A percentile compares a stretch with the other conserved stretches of the same genome.
Conservation (phyloP, 2,797 vertebrate species). For the Peromyscus attwateri region DNA sequence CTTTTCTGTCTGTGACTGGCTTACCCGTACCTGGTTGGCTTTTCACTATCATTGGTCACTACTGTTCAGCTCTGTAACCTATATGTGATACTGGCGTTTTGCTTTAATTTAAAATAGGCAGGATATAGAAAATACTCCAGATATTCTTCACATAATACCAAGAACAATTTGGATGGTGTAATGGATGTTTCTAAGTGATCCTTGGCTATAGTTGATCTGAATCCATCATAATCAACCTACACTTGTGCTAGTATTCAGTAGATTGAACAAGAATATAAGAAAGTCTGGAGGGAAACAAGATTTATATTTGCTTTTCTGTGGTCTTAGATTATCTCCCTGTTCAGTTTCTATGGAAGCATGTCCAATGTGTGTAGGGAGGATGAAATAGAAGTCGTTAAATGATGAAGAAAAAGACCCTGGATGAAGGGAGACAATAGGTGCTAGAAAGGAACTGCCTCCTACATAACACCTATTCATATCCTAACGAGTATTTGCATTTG, state of each 20-base stretch:
- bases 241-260: neutral
- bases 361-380: neutral
- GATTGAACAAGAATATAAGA: neutral
- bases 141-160: neutral
- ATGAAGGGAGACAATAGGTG: neutral
- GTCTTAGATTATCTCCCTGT: neutral
- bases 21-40: neutral
- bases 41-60: neutral
- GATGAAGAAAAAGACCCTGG: neutral
- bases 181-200: neutral
- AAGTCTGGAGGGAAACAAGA: neutral
- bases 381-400: neutral
- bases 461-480: neutral
- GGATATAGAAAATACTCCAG: neutral
- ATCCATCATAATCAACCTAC: neutral
- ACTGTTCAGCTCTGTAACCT: neutral
- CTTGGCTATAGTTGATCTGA: neutral
- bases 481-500: conserved; percentile 36
- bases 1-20: neutral
- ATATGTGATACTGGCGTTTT: neutral
- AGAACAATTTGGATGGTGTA: neutral
- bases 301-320: neutral
- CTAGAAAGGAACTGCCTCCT: neutral
- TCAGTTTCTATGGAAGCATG: conserved; percentile 7
- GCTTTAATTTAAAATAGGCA: conserved; percentile 28